Evolutionary conservation across 2,797 vertebrate genomes (phyloP).

Genomic region (Aldrovandia affinis): DNA sequence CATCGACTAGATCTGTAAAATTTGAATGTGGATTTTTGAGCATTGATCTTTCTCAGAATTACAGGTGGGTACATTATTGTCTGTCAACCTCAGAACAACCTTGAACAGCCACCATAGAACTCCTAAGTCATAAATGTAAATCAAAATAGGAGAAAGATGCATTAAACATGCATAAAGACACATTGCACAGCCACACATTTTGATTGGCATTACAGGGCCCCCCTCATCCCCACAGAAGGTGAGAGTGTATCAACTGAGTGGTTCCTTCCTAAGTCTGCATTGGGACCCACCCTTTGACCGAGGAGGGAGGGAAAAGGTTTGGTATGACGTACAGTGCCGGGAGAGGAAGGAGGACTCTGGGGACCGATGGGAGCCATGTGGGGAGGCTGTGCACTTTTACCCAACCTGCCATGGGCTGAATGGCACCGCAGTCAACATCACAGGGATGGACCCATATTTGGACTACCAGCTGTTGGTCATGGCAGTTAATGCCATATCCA

Average conservation of each 20-base stretch:
- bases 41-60: no score
- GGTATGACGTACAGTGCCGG: conserved; percentile 54
- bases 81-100: not conserved
- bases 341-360: conserved; percentile 38
- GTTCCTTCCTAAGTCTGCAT: conserved; percentile 45
- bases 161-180: no score
- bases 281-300: conserved; percentile 62
- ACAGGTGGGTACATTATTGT: not conserved
- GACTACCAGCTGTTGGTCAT: conserved; percentile 60
- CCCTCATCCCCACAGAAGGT: conserved; percentile 67
- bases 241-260: conserved; percentile 32
- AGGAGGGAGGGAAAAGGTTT: conserved; percentile 60
- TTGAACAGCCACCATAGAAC: no score
- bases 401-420: conserved; percentile 37
- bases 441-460: conserved; percentile 46
- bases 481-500: conserved; percentile 57
- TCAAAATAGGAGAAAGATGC: no score
- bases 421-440: conserved; percentile 48
- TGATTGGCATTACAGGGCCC: conserved; percentile 48
- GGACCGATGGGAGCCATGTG: conserved; percentile 53
- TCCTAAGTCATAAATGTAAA: no score
- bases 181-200: not conserved
- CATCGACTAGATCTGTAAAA: no score
- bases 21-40: no score
- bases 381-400: conserved; percentile 33